phyloP scores from a whole-genome alignment of 1,140 invertebrate genomes.

The Drosophila repleta region DNA sequence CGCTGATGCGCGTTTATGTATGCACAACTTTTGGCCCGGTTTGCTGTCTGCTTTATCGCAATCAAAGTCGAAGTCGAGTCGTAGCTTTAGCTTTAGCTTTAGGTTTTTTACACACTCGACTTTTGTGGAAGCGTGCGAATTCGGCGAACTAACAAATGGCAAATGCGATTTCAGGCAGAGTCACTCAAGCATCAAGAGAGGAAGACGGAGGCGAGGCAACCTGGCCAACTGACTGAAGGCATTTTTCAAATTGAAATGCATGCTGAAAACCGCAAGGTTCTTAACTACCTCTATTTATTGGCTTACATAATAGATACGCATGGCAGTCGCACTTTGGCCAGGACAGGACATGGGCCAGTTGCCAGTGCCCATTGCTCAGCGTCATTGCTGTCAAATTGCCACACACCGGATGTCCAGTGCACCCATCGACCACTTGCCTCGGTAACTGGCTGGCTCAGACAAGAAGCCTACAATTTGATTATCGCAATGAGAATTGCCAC shows the following conservation, averaged over 20 bases:
- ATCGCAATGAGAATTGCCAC: slow-evolving; percentile 79
- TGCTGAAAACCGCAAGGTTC: slow-evolving; percentile 71
- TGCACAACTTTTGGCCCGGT: slow-evolving; percentile 29
- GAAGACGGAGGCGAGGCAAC: not conserved
- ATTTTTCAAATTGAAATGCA: slow-evolving; percentile 83
- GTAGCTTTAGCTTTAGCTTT: slow-evolving; percentile 16
- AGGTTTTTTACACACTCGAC: slow-evolving; percentile 40
- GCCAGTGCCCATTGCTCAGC: slow-evolving; percentile 14
- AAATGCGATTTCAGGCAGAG: not conserved
- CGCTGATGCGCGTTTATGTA: not conserved
- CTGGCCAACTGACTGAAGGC: slow-evolving; percentile 24
- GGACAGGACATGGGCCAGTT: not conserved
- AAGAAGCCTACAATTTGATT: slow-evolving; percentile 80
- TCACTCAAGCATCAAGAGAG: not conserved
- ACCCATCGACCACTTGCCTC: slow-evolving; percentile 6
- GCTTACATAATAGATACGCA: slow-evolving; percentile 67
- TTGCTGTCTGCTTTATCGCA: not conserved
- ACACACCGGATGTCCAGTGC: slow-evolving; percentile 27
- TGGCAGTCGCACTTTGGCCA: slow-evolving; percentile 18
- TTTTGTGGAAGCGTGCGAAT: slow-evolving; percentile 52
- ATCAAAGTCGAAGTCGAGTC: not conserved
- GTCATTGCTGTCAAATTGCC: slow-evolving; percentile 11
- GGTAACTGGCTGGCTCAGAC: slow-evolving; percentile 32
- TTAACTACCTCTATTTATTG: slow-evolving; percentile 83
- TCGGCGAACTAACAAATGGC: slow-evolving; percentile 30